phyloP scores from a whole-genome alignment of 2,113 vertebrate species.

The Hucho hucho region DNA sequence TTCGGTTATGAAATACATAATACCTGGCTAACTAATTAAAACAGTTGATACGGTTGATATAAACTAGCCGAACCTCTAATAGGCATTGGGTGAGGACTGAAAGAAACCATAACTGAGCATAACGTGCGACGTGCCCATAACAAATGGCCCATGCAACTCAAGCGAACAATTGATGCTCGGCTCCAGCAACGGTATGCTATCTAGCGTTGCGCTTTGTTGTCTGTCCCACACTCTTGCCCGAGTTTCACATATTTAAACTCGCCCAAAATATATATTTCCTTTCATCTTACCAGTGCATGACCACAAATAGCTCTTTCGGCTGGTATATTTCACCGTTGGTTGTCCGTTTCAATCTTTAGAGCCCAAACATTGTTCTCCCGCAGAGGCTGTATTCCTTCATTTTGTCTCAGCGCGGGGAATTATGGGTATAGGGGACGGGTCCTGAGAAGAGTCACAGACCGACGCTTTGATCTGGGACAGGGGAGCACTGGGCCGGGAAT shows the following conservation, averaged over 20 bases:
- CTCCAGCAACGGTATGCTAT: constrained; percentile 11
- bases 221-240: constrained; percentile 38
- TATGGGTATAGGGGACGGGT: constrained; percentile 72
- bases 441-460: constrained; percentile 48
- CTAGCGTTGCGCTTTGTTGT: constrained; percentile 68
- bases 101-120: not conserved
- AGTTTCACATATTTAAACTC: not conserved
- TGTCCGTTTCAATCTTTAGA: constrained; percentile 60
- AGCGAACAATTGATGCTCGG: constrained; percentile 76
- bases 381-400: constrained; percentile 80
- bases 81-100: not conserved
- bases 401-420: constrained; percentile 76
- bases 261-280: not conserved
- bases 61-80: not conserved
- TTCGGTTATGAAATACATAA: not conserved
- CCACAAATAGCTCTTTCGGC: constrained; percentile 56
- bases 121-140: constrained; percentile 48
- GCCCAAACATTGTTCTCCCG: constrained; percentile 79
- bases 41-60: not conserved
- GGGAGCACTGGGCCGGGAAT: constrained; percentile 36
- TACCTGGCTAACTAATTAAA: not conserved
- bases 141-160: constrained; percentile 68
- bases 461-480: constrained; percentile 32
- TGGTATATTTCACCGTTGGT: constrained; percentile 41
- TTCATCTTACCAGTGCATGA: constrained; percentile 71